Conservation (phyloP, 2,113 vertebrate species). For the Ammodytes marinus region DNA sequence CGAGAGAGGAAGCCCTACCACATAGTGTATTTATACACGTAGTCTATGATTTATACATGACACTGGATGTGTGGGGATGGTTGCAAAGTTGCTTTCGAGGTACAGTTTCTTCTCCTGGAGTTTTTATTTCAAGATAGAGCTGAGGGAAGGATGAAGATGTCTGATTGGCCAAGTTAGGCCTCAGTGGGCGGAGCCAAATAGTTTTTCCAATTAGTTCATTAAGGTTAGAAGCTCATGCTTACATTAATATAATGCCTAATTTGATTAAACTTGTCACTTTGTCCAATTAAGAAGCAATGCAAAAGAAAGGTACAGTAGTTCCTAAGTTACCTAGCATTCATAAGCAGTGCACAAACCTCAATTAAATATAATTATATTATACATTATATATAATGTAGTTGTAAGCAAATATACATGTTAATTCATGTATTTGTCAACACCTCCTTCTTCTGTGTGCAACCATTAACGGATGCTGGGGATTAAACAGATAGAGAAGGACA, state of each 20-base stretch:
- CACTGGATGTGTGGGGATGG: neutral
- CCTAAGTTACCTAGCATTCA: neutral
- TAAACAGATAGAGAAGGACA: neutral
- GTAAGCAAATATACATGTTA: neutral
- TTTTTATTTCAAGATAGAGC: neutral
- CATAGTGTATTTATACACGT: constrained; percentile 16
- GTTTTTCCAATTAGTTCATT: neutral
- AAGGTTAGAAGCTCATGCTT: neutral
- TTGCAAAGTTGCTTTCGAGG: constrained; percentile 6
- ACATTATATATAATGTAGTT: neutral
- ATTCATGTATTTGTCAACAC: neutral
- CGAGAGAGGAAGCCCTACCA: constrained; percentile 16
- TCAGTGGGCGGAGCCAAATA: neutral
- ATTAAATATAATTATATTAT: neutral
- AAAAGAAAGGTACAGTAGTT: neutral
- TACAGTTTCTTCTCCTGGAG: neutral
- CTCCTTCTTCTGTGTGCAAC: neutral
- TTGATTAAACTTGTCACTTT: neutral
- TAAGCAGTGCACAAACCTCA: neutral
- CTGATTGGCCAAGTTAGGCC: neutral
- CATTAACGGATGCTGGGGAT: neutral
- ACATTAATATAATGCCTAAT: neutral
- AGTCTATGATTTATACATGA: neutral
- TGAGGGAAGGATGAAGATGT: neutral
- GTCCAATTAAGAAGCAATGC: neutral